phyloP scores from a whole-genome alignment of 2,797 vertebrate genomes.

The Acanthurus lineatus region DNA sequence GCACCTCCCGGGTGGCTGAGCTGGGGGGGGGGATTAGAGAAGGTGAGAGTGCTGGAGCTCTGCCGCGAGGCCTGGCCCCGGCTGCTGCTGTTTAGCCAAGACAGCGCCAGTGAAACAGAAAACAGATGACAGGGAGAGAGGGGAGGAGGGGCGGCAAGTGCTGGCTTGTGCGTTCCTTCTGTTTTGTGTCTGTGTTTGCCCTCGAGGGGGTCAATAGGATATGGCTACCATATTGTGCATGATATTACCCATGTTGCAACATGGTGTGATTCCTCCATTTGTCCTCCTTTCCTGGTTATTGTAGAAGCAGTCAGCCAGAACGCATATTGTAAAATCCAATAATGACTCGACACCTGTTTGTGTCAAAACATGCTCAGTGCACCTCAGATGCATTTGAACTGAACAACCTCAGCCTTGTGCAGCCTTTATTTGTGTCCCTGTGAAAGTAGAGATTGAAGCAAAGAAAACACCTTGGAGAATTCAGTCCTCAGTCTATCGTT shows the following conservation, averaged over 20 bases:
- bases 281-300: conserved; percentile 47
- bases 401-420: not conserved
- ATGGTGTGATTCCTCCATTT: conserved; percentile 44
- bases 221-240: conserved; percentile 72
- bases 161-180: conserved; percentile 69
- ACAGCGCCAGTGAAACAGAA: conserved; percentile 77
- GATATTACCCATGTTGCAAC: conserved; percentile 58
- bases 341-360: conserved; percentile 38
- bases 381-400: conserved; percentile 14
- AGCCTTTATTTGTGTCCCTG: conserved; percentile 8
- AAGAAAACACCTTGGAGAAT: conserved; percentile 19
- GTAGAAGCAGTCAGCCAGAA: conserved; percentile 31
- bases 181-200: conserved; percentile 78
- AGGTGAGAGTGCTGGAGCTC: conserved; percentile 74
- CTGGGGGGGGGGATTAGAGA: conserved; percentile 68
- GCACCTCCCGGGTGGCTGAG: conserved; percentile 69
- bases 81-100: conserved; percentile 80
- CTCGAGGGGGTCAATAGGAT: conserved; percentile 75
- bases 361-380: conserved; percentile 14
- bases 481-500: conserved; percentile 14
- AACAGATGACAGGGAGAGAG: conserved; percentile 80
- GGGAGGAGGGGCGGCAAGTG: conserved; percentile 50
- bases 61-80: conserved; percentile 60
- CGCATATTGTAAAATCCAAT: conserved; percentile 38
- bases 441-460: conserved; percentile 5